Evolutionary conservation across 2,888 invertebrate genomes (phyloP), one percentile per base, ranked within the genome.

Genomic region (Ochropleura leucogaster): DNA sequence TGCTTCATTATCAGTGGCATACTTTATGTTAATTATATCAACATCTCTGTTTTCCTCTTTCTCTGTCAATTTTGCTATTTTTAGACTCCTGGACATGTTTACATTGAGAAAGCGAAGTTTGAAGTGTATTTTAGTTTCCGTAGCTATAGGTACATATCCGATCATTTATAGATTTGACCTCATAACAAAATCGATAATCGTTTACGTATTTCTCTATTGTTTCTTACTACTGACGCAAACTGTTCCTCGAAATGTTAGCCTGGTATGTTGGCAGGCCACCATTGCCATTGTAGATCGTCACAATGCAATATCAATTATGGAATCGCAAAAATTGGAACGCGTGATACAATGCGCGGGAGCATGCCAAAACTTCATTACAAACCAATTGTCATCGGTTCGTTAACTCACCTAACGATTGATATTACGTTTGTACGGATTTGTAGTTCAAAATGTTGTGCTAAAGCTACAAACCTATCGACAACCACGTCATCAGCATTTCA

Each of bases 341-440:
- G 88, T 90, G 89, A 89, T 83, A 93, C 92, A 93, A 93, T 93
- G 91, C 90, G 86, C 80, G n/a, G 42, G 83, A 80, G 82, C 87
- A 88, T 88, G 93, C 94, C 94, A 93, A 93, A 87, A 88, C 86
- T 85, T 79, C 86, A 86, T 82, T 84, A 84, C 83, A 59, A 70
- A 84, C 72, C 78, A 76, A 85, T 85, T 80, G 80, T 82, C 86
- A 86, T 86, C 83, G 87, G 78, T 80, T 84, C 85, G 84, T 83
- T 83, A 84, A 82, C 74, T 79, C 67, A 57, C 51, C 77, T 82
- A 79, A 81, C 74, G 74, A 85, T 81, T 79, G 73, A 77, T 80
- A 83, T 82, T 79, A 79, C 68, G 66, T 82, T 67, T 74, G 62
- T 14, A 70, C 59, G 68, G 77, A 78, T 77, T 82, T 80, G 63